Evolutionary conservation across 2,888 invertebrate genomes (phyloP).

Genomic region (Eupithecia subumbrata): DNA sequence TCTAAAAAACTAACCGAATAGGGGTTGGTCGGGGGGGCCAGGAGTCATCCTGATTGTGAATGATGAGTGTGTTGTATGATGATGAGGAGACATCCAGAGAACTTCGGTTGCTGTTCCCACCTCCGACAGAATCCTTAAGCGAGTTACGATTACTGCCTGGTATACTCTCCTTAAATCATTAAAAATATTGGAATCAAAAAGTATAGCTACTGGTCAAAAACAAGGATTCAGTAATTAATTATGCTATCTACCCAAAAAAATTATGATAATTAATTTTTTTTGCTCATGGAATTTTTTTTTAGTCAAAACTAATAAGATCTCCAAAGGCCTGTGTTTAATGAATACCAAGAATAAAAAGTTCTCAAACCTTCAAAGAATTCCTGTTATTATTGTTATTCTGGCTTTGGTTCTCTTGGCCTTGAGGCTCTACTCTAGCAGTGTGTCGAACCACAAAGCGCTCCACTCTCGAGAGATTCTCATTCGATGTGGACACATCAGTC

Average conservation of each 20-base stretch:
- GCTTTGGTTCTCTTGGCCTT: conserved; percentile 92
- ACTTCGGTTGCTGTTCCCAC: conserved; percentile 84
- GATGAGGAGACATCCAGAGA: conserved; percentile 90
- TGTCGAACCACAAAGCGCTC: conserved; percentile 92
- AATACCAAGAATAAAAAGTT: neutral
- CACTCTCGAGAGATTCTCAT: conserved; percentile 94
- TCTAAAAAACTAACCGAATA: conserved; percentile 63
- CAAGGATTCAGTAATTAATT: neutral
- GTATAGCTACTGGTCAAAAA: neutral
- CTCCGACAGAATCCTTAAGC: conserved; percentile 83
- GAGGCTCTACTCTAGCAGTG: conserved; percentile 94
- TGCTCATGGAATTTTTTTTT: neutral
- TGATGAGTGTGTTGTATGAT: conserved; percentile 92
- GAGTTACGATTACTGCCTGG: conserved; percentile 86
- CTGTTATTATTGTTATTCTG: conserved; percentile 81
- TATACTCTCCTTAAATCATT: conserved; percentile 64
- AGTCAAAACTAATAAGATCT: neutral
- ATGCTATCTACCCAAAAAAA: neutral
- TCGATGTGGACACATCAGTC: conserved; percentile 95
- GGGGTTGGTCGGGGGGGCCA: conserved; percentile 85
- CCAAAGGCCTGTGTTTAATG: neutral
- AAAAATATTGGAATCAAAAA: neutral
- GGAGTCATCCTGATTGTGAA: conserved; percentile 90
- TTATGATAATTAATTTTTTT: neutral
- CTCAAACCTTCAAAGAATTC: conserved; percentile 84